Conservation (phyloP, 2,888 invertebrate species). For the Melanotus villosus region DNA sequence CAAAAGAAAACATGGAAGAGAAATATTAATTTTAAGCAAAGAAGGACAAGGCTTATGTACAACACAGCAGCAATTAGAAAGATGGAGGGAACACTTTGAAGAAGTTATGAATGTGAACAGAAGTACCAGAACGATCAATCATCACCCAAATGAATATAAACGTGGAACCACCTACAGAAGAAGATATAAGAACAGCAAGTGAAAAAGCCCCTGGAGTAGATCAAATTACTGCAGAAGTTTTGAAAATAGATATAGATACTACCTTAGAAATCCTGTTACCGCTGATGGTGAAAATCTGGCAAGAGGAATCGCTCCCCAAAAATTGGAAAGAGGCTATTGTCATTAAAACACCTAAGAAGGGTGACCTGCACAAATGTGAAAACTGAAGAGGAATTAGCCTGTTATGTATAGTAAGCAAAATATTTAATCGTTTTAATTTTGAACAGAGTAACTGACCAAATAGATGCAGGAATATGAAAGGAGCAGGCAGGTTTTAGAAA, state of each 20-base stretch:
- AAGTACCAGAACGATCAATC: not conserved
- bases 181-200: not conserved
- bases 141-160: slow-evolving; percentile 1
- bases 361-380: too few relatives aligned
- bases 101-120: slow-evolving; percentile 1
- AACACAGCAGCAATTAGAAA: slow-evolving; percentile 1
- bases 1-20: not conserved
- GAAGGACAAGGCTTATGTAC: not conserved
- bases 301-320: not conserved
- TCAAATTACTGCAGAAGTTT: not conserved
- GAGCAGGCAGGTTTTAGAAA: not conserved
- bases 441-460: not conserved
- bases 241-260: too few relatives aligned
- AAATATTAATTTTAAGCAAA: not conserved
- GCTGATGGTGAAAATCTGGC: slow-evolving; percentile 2
- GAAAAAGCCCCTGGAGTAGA: not conserved
- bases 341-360: too few relatives aligned
- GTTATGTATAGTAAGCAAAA: slow-evolving; percentile 1
- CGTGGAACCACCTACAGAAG: not conserved
- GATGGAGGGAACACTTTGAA: slow-evolving; percentile 1
- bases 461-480: not conserved
- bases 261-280: too few relatives aligned
- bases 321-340: not conserved
- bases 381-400: not conserved
- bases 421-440: not conserved